These are phyloP conservation scores for Corythoichthys haematopterus DNA, from an alignment of 2,113 vertebrate genomes.

Conservation along the genomic window DNA sequence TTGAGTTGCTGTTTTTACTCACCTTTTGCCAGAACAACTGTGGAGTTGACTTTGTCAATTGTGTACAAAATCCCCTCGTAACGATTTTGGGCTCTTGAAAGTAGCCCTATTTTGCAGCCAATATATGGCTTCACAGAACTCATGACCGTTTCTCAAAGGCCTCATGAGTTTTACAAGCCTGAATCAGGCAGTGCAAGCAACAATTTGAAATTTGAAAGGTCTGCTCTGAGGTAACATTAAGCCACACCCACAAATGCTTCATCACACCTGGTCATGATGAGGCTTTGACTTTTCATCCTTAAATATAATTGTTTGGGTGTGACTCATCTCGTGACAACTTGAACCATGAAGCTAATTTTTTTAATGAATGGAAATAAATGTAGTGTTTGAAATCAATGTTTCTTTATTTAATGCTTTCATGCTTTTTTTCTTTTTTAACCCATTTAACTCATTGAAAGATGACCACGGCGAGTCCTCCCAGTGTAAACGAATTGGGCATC, in stretches of 20 bases:
- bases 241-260: slow-evolving; percentile 29
- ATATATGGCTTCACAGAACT: slow-evolving; percentile 84
- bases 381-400: not conserved
- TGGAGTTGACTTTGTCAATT: slow-evolving; percentile 95
- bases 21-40: slow-evolving; percentile 90
- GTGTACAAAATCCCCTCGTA: slow-evolving; percentile 91
- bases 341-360: not conserved
- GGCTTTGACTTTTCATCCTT: not conserved
- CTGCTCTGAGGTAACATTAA: not conserved
- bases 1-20: slow-evolving; percentile 21
- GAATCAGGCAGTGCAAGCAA: too few relatives aligned
- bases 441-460: not conserved
- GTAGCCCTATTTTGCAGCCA: slow-evolving; percentile 84
- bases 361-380: too few relatives aligned
- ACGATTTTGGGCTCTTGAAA: slow-evolving; percentile 89
- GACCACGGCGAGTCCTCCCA: too few relatives aligned
- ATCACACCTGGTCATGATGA: slow-evolving; percentile 33
- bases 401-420: not conserved
- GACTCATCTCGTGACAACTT: not conserved
- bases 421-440: not conserved
- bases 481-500: too few relatives aligned
- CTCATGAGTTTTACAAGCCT: not conserved
- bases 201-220: slow-evolving; percentile 2
- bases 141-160: slow-evolving; percentile 65
- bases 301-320: not conserved